Evolutionary conservation across 37 sponge, comb jelly and placozoan species (phyloP), one percentile per base, ranked within the genome.

Genomic region (Haliclona indistincta): DNA sequence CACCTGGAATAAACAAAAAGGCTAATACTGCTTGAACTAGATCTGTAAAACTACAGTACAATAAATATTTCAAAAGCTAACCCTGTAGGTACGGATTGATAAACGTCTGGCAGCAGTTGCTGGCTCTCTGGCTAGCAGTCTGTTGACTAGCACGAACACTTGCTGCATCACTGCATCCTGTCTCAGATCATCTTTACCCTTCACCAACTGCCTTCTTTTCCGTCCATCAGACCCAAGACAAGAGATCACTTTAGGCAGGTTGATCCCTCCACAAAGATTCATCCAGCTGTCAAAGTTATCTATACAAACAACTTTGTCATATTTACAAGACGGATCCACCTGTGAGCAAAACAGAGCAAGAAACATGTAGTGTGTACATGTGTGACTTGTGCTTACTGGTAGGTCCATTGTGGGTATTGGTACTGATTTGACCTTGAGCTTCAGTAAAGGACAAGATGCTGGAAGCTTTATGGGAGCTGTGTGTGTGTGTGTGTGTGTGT

Each of bases 151-250:
- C 8, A 62, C 64, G 62, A 98, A 99, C 61, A 93, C 90, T 49
- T 99, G 99, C 64, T 99, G 96, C 93, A 99, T 99, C 20, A 99
- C 99, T 37, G 94, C 91, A 76, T 99, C 99, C 43, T 99, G 96
- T 32, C 99, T 71, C 25, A 99, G 77, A 68, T 99, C 99, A 83
- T 99, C 99, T 52, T 74, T 85, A 13, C 99, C 99, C 91, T 97
- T 97, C n/a, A 97, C 73, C 34, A 97, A 81, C 58, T 94, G 97
- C 43, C 72, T 87, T 56, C 94, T 84, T 23, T 73, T 62, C 43
- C 75, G 80, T 3, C 99, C 99, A 66, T 99, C 96, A 20, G 92
- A 88, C 4, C 99, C 91, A 32, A 85, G 68, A 69, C 89, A 90
- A 17, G 87, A 77, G 20, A 95, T 41, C 6, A 93, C 83, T 70